A percentile compares a stretch with the other conserved stretches of the same genome.
phyloP scores from a whole-genome alignment of 1,140 invertebrate species.

The Drosophila subobscura region DNA sequence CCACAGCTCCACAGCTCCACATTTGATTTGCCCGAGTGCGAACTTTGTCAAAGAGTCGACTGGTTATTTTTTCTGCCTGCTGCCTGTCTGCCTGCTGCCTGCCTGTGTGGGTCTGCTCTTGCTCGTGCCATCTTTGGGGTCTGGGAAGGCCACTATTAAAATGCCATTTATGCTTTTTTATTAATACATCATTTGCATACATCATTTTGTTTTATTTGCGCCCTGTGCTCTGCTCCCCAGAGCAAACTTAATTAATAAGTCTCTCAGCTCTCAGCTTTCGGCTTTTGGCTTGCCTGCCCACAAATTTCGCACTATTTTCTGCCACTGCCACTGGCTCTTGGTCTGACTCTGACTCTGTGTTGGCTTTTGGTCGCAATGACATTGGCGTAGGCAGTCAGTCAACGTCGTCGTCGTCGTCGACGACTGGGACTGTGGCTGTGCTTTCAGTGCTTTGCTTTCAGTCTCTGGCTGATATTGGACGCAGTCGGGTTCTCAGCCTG shows the following conservation, averaged over 20 bases:
- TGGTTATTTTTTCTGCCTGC: slow-evolving; percentile 21
- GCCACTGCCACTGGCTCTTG: slow-evolving; percentile 23
- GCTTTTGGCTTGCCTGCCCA: slow-evolving; percentile 69
- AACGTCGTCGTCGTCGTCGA: not conserved
- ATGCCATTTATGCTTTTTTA: slow-evolving; percentile 76
- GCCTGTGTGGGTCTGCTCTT: slow-evolving; percentile 1
- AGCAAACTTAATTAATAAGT: slow-evolving; percentile 79
- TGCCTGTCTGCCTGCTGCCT: not conserved
- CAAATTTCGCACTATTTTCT: slow-evolving; percentile 76
- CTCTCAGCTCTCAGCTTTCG: slow-evolving; percentile 34
- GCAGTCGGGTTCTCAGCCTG: slow-evolving; percentile 76
- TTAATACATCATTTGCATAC: slow-evolving; percentile 74
- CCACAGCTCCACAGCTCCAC: slow-evolving; percentile 31
- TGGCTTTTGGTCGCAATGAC: slow-evolving; percentile 55
- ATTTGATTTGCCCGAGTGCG: slow-evolving; percentile 48
- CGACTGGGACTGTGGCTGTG: not conserved
- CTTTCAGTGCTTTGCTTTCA: slow-evolving; percentile 36
- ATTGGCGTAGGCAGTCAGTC: slow-evolving; percentile 73
- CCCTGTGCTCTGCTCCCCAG: slow-evolving; percentile 7
- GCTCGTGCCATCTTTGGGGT: slow-evolving; percentile 52
- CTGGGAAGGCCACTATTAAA: slow-evolving; percentile 61
- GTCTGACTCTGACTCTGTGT: slow-evolving; percentile 4
- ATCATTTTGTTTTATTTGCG: slow-evolving; percentile 54
- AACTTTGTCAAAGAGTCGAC: slow-evolving; percentile 46
- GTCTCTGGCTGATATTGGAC: slow-evolving; percentile 38